These are phyloP conservation scores for Brachionus paranguensis DNA, from an alignment of 1,140 invertebrate species.

Conservation along the genomic window DNA sequence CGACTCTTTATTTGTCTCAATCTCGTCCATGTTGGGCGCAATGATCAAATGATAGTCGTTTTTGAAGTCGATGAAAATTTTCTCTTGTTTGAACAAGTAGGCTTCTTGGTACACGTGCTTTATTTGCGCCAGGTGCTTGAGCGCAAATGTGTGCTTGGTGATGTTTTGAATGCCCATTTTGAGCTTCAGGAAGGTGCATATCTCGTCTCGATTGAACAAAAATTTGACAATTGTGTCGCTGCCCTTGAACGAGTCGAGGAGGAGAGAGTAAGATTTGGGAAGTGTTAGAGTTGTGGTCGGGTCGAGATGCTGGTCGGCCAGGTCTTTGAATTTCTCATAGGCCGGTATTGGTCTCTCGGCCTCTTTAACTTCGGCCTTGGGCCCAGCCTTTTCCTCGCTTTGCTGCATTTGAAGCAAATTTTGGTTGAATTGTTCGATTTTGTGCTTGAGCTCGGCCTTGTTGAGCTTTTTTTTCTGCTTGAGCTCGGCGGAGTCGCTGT, in stretches of 20 bases:
- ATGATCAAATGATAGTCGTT: constrained; percentile 37
- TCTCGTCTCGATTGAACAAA: constrained; percentile 32
- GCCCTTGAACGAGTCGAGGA: constrained; percentile 26
- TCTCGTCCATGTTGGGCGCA: constrained; percentile 17
- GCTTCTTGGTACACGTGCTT: constrained; percentile 5
- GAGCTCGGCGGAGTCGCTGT: background rate
- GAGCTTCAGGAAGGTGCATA: constrained; percentile 30
- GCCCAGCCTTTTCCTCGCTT: background rate
- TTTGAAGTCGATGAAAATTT: constrained; percentile 39
- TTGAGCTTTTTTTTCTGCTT: constrained; percentile 10
- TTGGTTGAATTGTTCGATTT: constrained; percentile 32
- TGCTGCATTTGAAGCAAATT: constrained; percentile 21
- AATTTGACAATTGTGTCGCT: constrained; percentile 37
- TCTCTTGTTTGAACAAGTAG: constrained; percentile 16
- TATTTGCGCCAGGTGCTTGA: constrained; percentile 15
- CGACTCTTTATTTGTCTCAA: constrained; percentile 7
- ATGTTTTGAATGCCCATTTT: constrained; percentile 37
- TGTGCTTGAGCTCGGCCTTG: constrained; percentile 23
- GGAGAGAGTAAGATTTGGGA: background rate
- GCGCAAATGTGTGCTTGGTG: background rate
- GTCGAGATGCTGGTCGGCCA: background rate
- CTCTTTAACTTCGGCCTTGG: background rate
- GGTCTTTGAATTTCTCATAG: constrained; percentile 25
- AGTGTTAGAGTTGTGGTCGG: background rate
- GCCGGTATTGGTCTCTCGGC: background rate